phyloP scores from a whole-genome alignment of 2,888 invertebrate species.

The Sminthurinus aureus region DNA sequence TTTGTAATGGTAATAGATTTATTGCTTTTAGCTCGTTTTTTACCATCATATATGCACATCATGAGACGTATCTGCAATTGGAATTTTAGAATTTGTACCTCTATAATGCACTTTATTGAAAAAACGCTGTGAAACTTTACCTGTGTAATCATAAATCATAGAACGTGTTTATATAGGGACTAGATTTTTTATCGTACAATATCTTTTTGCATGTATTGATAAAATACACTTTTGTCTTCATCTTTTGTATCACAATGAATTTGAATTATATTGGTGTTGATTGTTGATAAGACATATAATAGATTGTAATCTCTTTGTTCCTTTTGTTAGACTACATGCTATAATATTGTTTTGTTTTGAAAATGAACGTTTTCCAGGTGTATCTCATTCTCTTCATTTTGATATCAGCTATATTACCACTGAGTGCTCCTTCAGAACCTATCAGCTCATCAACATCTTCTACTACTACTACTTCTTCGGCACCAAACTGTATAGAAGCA shows the following conservation, averaged over 20 bases:
- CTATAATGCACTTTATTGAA: no score
- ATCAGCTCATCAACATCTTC: conserved; percentile 35
- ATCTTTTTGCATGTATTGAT: not conserved
- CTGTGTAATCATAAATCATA: no score
- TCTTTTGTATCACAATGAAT: not conserved
- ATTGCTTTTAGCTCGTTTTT: no score
- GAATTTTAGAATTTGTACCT: no score
- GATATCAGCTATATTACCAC: conserved; percentile 40
- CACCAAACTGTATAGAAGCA: conserved; percentile 46
- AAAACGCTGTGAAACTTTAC: no score
- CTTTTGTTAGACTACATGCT: not conserved
- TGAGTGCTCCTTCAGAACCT: conserved; percentile 39
- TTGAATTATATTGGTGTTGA: not conserved
- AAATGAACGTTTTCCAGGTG: conserved; percentile 23
- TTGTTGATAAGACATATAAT: no score
- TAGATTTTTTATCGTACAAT: no score
- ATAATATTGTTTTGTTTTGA: not conserved
- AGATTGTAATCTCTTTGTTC: not conserved
- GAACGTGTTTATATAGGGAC: no score
- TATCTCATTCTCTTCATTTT: conserved; percentile 44
- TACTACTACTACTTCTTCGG: conserved; percentile 16
- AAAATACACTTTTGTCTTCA: not conserved
- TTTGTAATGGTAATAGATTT: no score
- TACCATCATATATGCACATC: no score
- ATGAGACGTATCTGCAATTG: no score